These are phyloP conservation scores for Augiades crinisus DNA, from an alignment of 2,888 invertebrate species.

Conservation along the genomic window DNA sequence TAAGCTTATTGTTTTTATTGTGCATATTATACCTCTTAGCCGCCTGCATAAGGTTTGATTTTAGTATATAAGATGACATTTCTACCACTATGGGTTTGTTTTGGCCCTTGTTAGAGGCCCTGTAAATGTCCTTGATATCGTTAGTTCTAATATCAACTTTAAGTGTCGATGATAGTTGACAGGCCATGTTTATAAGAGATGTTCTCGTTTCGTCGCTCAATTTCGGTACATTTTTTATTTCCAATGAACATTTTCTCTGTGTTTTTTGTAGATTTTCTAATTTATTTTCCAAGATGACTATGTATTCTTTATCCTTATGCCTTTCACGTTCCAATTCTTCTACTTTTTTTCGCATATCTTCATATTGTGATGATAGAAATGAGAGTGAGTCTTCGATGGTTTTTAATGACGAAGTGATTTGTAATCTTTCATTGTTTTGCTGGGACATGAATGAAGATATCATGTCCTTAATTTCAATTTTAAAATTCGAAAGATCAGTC, in stretches of 20 bases:
- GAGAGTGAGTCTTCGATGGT: no score
- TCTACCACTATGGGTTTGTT: conserved; percentile 4
- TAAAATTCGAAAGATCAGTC: no score
- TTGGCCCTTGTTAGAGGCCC: background rate
- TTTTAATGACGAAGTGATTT: no score
- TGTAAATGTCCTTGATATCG: conserved; percentile 11
- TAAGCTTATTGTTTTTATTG: background rate
- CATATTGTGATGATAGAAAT: no score
- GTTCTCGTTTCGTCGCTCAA: background rate
- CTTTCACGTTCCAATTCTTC: background rate
- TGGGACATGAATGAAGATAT: no score
- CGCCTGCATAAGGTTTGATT: background rate
- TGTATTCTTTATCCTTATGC: background rate
- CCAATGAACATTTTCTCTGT: no score
- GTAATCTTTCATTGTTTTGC: no score
- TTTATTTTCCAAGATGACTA: background rate
- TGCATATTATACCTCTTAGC: background rate
- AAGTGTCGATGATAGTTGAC: background rate
- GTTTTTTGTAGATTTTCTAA: no score
- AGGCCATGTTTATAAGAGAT: background rate
- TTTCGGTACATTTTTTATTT: no score
- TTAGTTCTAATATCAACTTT: conserved; percentile 1
- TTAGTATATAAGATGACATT: conserved; percentile 2
- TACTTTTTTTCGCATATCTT: background rate
- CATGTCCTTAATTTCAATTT: no score